Evolutionary conservation across 2,888 invertebrate species (phyloP), one percentile per base, ranked within the genome.

Genomic region (Scaptomyza cyrtandrae): DNA sequence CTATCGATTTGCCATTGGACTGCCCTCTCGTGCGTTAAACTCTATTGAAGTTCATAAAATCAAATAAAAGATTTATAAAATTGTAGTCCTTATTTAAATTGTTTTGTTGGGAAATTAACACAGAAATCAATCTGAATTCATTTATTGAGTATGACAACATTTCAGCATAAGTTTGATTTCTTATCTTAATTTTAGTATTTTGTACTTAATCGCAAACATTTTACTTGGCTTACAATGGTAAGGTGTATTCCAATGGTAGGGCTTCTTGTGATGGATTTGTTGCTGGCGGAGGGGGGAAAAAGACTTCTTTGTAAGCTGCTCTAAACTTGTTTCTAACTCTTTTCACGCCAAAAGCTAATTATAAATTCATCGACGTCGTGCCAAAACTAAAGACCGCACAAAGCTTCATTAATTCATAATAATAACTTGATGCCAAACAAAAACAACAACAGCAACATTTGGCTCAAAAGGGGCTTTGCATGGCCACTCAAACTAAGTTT

Each of bases 341-440:
- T 74, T 86, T 76, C 70, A 69, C 71, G 69, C 62, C 67, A 54
- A 64, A 49, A 62, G 70, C 82, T 85, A 78, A 82, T 87, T 85
- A 85, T 82, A 75, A 78, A 81, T 85, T 87, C 74, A 81, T 78
- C 69, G 78, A 68, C 74, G 78, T 86, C 46, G 80, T 75, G 60
- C 75, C 68, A 61, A 80, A 69, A 69, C 84, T 80, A 72, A 80
- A 71, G 78, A 60, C 69, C 75, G 67, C 67, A 65, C 71, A 75
- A 70, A 68, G 63, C 60, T 64, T 53, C 82, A 78, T 85, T 81
- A 87, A 82, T 85, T 81, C 68, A 61, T 75, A 75, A 72, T 82
- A 81, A 78, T 78, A 81, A 78, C 82, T 70, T 78, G 71, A 72
- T 75, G 63, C 64, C 54, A 49, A 53, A 33, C 63, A 74, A 63